Evolutionary conservation across 1,140 invertebrate genomes (phyloP).

Genomic region (Dreissena polymorpha): DNA sequence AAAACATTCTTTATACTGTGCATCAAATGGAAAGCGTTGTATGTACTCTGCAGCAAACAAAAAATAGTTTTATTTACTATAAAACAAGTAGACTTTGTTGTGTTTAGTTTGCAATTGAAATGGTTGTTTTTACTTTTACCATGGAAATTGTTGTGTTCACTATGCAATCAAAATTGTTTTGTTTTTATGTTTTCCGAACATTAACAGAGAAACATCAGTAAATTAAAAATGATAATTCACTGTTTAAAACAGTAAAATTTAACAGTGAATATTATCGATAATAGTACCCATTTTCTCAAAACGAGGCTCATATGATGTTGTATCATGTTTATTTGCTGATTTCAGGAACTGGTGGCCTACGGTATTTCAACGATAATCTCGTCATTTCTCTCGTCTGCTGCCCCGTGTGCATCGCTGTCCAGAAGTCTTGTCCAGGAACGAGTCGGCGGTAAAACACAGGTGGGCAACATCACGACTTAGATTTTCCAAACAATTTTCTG

Average conservation of each 20-base stretch:
- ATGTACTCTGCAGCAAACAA: too few relatives aligned
- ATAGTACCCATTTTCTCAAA: background rate
- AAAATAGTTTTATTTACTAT: too few relatives aligned
- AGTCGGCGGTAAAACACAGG: slow-evolving; percentile 81
- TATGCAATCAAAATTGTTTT: background rate
- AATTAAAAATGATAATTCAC: too few relatives aligned
- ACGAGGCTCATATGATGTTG: background rate
- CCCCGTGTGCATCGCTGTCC: slow-evolving; percentile 81
- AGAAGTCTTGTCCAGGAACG: slow-evolving; percentile 80
- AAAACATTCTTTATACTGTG: too few relatives aligned
- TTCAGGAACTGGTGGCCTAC: slow-evolving; percentile 82
- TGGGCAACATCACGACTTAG: slow-evolving; percentile 58
- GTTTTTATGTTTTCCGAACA: background rate
- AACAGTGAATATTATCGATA: too few relatives aligned
- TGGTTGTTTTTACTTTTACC: too few relatives aligned
- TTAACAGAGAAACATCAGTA: too few relatives aligned
- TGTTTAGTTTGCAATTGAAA: too few relatives aligned
- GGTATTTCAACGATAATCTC: slow-evolving; percentile 80
- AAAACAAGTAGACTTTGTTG: too few relatives aligned
- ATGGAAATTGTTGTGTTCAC: background rate
- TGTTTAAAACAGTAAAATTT: too few relatives aligned
- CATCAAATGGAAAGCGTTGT: too few relatives aligned
- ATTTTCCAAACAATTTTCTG: too few relatives aligned
- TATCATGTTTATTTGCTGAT: slow-evolving; percentile 35
- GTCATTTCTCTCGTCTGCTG: slow-evolving; percentile 79